Base-by-base conservation (phyloP, 2,113 vertebrate genomes). In the Rostratula benghalensis region DNA sequence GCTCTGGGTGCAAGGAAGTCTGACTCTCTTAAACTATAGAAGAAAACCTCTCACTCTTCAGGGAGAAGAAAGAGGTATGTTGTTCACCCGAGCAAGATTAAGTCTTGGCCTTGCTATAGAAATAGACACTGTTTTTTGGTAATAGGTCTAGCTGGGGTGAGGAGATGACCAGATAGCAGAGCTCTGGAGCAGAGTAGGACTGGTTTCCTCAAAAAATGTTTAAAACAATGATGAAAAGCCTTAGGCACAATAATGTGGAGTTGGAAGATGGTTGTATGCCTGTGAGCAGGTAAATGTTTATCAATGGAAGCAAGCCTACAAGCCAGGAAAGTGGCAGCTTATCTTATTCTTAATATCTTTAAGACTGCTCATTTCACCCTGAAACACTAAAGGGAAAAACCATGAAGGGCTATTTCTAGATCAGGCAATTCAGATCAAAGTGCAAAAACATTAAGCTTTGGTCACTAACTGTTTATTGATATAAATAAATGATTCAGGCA, bases 1-100 rank as follows among this genome's bases (percentile, higher is more conserved):
- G 23, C 0, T 54, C 28, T 37, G 28, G 3, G 15, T 45, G 2
- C 1, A 21, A 37, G 37, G 28, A 67, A 27, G 20, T 13, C 7
- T 82, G 31, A 67, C 6, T 39, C 70, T 45, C 21, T 63, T 46
- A 23, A 53, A 18, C 17, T 67, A 20, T 6, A 28, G 16, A 83
- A 50, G 56, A 76, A 41, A 35, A 6, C 39, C 13, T 35, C 12
- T 45, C 1, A 1, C 9, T 63, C 19, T 30, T 53, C 16, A 31
- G n/a, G 20, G 73, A 21, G 41, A 74, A 87, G 18, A 74, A 79
- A 57, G 11, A 77, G 51, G 46, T 77, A 54, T 1, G 19, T 30
- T 35, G 21, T 30, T 90, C 3, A 13, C 7, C 13, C 25, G 15
- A 86, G 5, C 9, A 63, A 70, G 60, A 24, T 76, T 77, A 69